These are phyloP conservation scores for Aphaenogaster ashmeadi DNA, from an alignment of 1,140 invertebrate species.

Conservation along the genomic window DNA sequence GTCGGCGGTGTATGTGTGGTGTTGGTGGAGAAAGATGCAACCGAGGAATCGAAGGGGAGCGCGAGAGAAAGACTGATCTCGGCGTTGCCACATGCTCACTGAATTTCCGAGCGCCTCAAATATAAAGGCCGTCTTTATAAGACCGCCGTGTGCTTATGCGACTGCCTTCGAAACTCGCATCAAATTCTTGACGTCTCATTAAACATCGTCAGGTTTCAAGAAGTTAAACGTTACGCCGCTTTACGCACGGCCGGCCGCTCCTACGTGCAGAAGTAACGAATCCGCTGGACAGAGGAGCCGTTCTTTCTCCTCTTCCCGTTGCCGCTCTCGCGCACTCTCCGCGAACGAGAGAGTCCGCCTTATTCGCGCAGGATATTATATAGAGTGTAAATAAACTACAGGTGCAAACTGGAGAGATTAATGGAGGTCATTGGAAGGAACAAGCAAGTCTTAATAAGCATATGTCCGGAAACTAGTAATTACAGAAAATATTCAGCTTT, in stretches of 20 bases:
- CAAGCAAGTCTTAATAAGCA: slow-evolving; percentile 19
- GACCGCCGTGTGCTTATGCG: slow-evolving; percentile 62
- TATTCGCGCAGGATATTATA: not conserved
- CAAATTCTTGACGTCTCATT: slow-evolving; percentile 79
- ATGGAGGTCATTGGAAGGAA: slow-evolving; percentile 30
- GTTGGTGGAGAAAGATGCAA: slow-evolving; percentile 44
- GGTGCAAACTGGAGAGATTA: slow-evolving; percentile 43
- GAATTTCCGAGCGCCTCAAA: slow-evolving; percentile 80
- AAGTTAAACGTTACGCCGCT: slow-evolving; percentile 65
- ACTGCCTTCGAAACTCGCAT: slow-evolving; percentile 73
- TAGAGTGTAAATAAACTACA: slow-evolving; percentile 31
- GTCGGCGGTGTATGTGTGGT: slow-evolving; percentile 23
- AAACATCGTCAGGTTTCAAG: slow-evolving; percentile 76
- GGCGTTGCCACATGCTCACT: slow-evolving; percentile 82
- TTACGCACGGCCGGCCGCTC: slow-evolving; percentile 40
- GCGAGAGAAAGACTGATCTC: slow-evolving; percentile 66
- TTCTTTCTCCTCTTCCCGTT: slow-evolving; percentile 41
- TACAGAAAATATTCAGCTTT: slow-evolving; percentile 1
- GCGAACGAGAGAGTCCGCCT: not conserved
- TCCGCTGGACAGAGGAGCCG: slow-evolving; percentile 41
- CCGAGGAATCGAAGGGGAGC: slow-evolving; percentile 43
- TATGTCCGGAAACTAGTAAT: slow-evolving; percentile 26
- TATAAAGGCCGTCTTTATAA: slow-evolving; percentile 80
- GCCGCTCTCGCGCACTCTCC: not conserved
- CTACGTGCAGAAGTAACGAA: slow-evolving; percentile 51